Evolutionary conservation across 2,113 vertebrate species (phyloP).

Genomic region (Melanerpes formicivorus): DNA sequence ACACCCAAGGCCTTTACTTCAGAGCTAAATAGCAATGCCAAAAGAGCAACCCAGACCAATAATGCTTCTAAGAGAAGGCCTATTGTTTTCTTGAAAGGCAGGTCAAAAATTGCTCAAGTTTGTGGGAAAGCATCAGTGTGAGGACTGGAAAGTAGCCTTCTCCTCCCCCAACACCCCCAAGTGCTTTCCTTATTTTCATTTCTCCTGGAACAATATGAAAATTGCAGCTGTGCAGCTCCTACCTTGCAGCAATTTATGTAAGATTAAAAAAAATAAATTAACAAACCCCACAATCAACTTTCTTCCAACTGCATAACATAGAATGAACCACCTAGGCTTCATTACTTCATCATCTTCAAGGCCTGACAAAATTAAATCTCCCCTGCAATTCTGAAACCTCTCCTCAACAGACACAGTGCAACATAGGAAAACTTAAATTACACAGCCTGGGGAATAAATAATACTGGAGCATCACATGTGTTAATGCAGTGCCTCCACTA

Average conservation of each 20-base stretch:
- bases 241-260: not conserved
- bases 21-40: too few species aligned
- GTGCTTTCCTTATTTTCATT: too few species aligned
- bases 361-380: constrained; percentile 17
- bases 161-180: too few species aligned
- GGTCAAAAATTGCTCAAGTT: too few species aligned
- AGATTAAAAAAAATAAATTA: not conserved
- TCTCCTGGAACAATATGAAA: too few species aligned
- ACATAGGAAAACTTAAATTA: not conserved
- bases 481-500: not conserved
- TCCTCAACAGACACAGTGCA: not conserved
- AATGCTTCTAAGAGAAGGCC: too few species aligned
- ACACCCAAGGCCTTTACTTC: too few species aligned
- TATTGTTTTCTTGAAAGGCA: too few species aligned
- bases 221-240: not conserved
- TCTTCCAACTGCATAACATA: not conserved
- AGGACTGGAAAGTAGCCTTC: too few species aligned
- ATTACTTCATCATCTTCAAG: constrained; percentile 39
- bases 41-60: too few species aligned
- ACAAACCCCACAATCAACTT: not conserved
- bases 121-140: too few species aligned
- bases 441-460: constrained; percentile 3
- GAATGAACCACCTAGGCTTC: constrained; percentile 22
- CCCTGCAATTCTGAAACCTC: not conserved
- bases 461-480: not conserved